Base-by-base conservation (phyloP, 2,888 invertebrate genomes). In the Monoplex corrugatus region DNA sequence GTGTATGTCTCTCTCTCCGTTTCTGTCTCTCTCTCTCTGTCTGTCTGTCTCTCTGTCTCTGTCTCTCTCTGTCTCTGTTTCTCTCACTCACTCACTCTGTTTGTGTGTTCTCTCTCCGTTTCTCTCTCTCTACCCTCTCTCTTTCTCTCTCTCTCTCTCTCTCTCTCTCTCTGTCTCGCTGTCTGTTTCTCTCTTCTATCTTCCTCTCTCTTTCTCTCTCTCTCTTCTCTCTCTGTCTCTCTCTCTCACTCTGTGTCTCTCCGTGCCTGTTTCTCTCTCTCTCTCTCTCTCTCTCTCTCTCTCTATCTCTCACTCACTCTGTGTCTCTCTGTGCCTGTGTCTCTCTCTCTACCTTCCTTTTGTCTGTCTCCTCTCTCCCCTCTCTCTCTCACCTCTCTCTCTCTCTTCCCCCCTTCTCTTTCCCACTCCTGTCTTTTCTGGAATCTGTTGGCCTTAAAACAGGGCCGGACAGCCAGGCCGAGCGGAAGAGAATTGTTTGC, bases 1-100 rank as follows among this genome's bases (percentile, higher is more conserved):
- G n/a, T 84, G 68, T 63, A n/a, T 84, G n/a, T 68, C 84, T 63
- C 43, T 63, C 68, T 84, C 83, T 63, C 32, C 83, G 43, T 84
- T 40, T 40, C 40, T 84, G 68, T 68, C 44, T 68, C 83, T 83
- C 44, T 83, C 23, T 68, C 63, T 83, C n/a, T 63, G 23, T 83
- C 44, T 83, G 6, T 68, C 83, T 83, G 6, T 40, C 28, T 83
- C 68, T 83, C 43, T 50, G 6, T 80, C 38, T 57, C 35, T 50
- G 6, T 50, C 80, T 50, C 38, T 38, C 45, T 50, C n/a, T 32
- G 8, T 50, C 23, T 44, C 45, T 38, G 16, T 87, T n/a, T 80
- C 38, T 16, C 35, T 50, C 80, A 45, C 23, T 35, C 50, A 45
- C 35, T 80, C 45, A 8, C 50, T 40, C 28, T 44, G 6, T 38